Base-by-base conservation (phyloP, 2,113 vertebrate genomes). In the Tupaia tana region DNA sequence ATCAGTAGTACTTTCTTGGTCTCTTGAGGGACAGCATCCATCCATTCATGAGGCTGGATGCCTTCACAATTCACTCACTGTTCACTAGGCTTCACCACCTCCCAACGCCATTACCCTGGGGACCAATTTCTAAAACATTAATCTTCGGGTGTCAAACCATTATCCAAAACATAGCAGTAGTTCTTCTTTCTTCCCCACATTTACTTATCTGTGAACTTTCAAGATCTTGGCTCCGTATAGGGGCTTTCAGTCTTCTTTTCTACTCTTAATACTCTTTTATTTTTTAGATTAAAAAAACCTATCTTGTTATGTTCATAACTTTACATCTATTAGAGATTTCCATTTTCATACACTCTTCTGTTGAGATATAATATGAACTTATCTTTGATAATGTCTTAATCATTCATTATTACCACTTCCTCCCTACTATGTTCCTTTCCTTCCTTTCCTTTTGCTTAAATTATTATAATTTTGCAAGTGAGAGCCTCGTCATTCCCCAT, bases 351-450 rank as follows among this genome's bases (percentile, higher is more conserved):
- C 81, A 70, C 34, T 95, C 7, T 78, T 88, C 61, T 92, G 7
- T 69, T 86, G 63, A 88, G n/a, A 20, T 86, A 69, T 78, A 43
- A 29, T 80, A 24, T 61, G 25, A 77, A 59, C 43, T 92, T n/a
- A 61, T 59, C 67, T 94, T 82, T 43, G 67, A 91, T 58, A 67
- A n/a, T n/a, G n/a, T n/a, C n/a, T 89, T 91, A 66, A 82, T 94
- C 12, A 31, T 91, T 94, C 12, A 31, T 91, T 61, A 67, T 63
- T 69, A 73, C n/a, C n/a, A 16, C 25, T 14, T 6, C 71, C 9
- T 22, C 3, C 27, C 3, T 3, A 25, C 10, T 5, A 31, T 74
- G 74, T 66, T 7, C 2, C 24, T 31, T n/a, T 64, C 11, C 2
- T 20, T 31, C 64, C 10, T 13, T 31, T 89, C 74, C 10, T 34